A percentile compares a stretch with the other conserved stretches of the same genome.
phyloP scores from a whole-genome alignment of 2,797 vertebrate genomes.

The Melanogrammus aeglefinus region DNA sequence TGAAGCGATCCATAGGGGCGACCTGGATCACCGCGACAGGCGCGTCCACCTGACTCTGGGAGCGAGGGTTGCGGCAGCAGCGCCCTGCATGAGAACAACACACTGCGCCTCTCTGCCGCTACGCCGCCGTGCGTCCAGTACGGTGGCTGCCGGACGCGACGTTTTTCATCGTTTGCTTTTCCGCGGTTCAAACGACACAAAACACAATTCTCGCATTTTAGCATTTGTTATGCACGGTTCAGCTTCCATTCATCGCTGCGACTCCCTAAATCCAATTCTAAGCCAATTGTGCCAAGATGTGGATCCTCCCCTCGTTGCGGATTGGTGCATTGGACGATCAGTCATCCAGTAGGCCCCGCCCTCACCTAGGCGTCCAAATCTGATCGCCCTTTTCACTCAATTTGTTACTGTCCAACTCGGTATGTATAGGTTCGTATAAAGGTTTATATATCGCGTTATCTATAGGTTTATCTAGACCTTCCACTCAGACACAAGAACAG shows the following conservation, averaged over 20 bases:
- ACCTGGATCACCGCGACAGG: constrained; percentile 63
- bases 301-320: constrained; percentile 26
- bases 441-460: too few relatives aligned
- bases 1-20: constrained; percentile 88
- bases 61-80: constrained; percentile 44
- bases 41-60: constrained; percentile 66
- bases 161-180: constrained; percentile 38
- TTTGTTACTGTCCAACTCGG: neutral
- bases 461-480: too few relatives aligned
- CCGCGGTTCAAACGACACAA: constrained; percentile 22
- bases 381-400: constrained; percentile 1
- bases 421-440: too few relatives aligned
- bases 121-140: constrained; percentile 56
- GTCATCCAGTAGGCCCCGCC: constrained; percentile 18
- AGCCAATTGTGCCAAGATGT: constrained; percentile 57
- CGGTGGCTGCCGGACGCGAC: constrained; percentile 29
- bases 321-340: constrained; percentile 63
- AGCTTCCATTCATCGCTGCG: constrained; percentile 44
- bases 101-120: too few relatives aligned
- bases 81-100: neutral
- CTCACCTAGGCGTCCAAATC: constrained; percentile 14
- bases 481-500: neutral
- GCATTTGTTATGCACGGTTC: constrained; percentile 31
- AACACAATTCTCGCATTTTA: constrained; percentile 22
- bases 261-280: constrained; percentile 37